Percentiles rank a stretch among this genome's conserved stretches.
Evolutionary conservation across 1,140 invertebrate species (phyloP).

Genomic region (Arion vulgaris): DNA sequence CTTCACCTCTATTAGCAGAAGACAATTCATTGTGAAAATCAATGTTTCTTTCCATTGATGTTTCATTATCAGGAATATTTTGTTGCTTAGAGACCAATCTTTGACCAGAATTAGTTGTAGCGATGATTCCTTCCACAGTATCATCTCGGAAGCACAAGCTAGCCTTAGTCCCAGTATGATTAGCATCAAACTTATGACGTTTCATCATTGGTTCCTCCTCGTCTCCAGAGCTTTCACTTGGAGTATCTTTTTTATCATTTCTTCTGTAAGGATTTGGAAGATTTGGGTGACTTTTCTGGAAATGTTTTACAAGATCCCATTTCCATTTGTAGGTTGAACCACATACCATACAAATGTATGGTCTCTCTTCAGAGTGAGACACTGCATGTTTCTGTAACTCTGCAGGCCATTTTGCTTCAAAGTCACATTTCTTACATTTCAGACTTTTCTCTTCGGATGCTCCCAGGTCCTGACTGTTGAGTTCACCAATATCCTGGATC

Average conservation of each 20-base stretch:
- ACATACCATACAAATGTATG: conserved; percentile 71
- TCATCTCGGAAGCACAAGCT: conserved; percentile 22
- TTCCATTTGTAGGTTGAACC: conserved; percentile 72
- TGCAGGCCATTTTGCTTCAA: conserved; percentile 71
- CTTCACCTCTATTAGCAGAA: not conserved
- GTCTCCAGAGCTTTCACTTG: conserved; percentile 29
- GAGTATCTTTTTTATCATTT: conserved; percentile 51
- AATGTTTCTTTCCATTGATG: not conserved
- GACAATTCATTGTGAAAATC: not conserved
- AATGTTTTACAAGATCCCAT: conserved; percentile 73
- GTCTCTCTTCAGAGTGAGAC: conserved; percentile 68
- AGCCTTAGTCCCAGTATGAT: conserved; percentile 1
- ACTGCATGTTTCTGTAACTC: conserved; percentile 72
- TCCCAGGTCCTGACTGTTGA: conserved; percentile 56
- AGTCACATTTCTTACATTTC: conserved; percentile 69
- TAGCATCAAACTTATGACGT: not conserved
- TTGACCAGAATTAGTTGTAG: conserved; percentile 48
- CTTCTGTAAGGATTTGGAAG: conserved; percentile 71
- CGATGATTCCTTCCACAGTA: conserved; percentile 49
- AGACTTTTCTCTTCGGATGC: conserved; percentile 58
- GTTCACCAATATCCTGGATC: conserved; percentile 57
- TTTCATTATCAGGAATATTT: conserved; percentile 46
- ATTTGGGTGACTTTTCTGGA: conserved; percentile 69
- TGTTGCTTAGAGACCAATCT: conserved; percentile 41
- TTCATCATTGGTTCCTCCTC: conserved; percentile 16